Base-by-base conservation (phyloP, 2,113 vertebrate genomes). In the Aegithalos caudatus region DNA sequence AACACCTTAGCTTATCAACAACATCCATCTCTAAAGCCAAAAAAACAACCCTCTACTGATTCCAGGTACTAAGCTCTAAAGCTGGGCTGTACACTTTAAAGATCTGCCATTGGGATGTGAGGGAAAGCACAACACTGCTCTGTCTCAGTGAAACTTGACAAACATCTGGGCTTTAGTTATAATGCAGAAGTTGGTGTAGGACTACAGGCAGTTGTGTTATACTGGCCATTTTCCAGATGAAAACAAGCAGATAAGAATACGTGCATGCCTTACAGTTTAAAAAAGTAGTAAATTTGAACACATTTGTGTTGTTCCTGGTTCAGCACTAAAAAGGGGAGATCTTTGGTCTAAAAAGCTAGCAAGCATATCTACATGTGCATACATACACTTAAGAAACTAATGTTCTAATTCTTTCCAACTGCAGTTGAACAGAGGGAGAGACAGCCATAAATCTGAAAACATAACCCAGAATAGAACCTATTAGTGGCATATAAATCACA, bases 401-500 rank as follows among this genome's bases (percentile, higher is more conserved):
- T 53, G 28, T 29, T 95, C 84, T 53, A 50, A 82, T 82, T 92
- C 33, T 86, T 67, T 89, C 57, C 89, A 94, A 80, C 31, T 83
- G 67, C 20, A 61, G 37, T 89, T 67, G 79, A 74, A 81, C 19
- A 37, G 72, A 81, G 81, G 92, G 86, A 80, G 91, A 65, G 33
- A 84, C 10, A 77, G n/a, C 23, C 29, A 92, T 95, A 97, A 96
- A 91, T 94, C 44, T 45, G 40, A 94, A 87, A 95, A 45, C 31
- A 81, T 27, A 87, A 88, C 35, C n/a, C 72, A 84, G 31, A 82
- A 42, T 17, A 90, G 90, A 92, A 25, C 7, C 33, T 92, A 71
- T 85, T 91, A 96, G 62, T 37, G 92, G 47, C 61, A 69, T 12
- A 79, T 89, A 95, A 97, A 95, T 78, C 56, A 81, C 25, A 89